Conservation (phyloP, 2,888 invertebrate species). For the Scrobipalpa costella region DNA sequence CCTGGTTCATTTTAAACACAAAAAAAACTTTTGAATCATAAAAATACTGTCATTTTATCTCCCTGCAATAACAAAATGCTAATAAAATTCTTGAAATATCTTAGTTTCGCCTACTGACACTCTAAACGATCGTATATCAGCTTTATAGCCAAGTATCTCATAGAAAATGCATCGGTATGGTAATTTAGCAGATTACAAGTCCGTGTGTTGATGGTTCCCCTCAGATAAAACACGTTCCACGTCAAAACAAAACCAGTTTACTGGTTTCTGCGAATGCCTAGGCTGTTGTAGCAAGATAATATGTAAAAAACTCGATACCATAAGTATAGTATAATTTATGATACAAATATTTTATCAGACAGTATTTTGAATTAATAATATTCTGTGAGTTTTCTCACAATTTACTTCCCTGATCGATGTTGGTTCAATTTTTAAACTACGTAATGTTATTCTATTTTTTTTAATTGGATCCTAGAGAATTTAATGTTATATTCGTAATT, state of each 20-base stretch:
- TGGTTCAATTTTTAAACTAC: background rate
- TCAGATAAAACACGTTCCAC: constrained; percentile 28
- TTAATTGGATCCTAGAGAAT: too few relatives aligned
- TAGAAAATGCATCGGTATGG: constrained; percentile 38
- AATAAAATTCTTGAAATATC: background rate
- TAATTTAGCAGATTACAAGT: constrained; percentile 33
- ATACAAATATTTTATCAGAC: background rate
- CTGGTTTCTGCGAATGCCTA: constrained; percentile 47
- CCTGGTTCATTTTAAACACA: too few relatives aligned
- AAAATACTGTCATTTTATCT: background rate
- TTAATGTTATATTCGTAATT: too few relatives aligned
- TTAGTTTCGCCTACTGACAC: background rate
- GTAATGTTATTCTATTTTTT: too few relatives aligned
- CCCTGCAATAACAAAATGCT: background rate
- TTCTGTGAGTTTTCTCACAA: too few relatives aligned
- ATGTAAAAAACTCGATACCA: background rate
- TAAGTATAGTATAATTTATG: background rate
- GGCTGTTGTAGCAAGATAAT: background rate
- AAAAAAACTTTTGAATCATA: background rate
- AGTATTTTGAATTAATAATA: background rate
- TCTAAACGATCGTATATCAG: constrained; percentile 2
- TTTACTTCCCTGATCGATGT: background rate
- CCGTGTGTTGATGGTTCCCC: constrained; percentile 11
- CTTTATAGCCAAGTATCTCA: constrained; percentile 16
- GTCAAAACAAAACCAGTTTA: constrained; percentile 50